phyloP scores from a whole-genome alignment of 2,113 vertebrate genomes.

The Stomatorhinus ivindoensis region DNA sequence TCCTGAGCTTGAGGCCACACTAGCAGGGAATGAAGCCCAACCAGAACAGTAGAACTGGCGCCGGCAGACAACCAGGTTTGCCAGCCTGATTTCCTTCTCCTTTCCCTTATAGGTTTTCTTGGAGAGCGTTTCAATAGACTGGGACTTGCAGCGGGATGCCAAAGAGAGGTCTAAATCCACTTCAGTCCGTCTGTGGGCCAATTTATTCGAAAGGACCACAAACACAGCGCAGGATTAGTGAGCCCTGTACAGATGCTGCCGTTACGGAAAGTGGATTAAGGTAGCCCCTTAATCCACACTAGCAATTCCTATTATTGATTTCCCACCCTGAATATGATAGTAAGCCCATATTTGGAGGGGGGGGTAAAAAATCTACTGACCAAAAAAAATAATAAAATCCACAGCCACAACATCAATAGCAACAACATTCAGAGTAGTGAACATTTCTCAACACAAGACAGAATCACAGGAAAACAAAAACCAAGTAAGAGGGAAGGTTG shows the following conservation, averaged over 20 bases:
- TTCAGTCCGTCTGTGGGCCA: neutral
- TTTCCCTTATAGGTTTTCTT: neutral
- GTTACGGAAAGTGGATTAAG: neutral
- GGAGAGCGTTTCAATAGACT: neutral
- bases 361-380: constrained; percentile 31
- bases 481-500: constrained; percentile 44
- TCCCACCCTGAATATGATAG: constrained; percentile 55
- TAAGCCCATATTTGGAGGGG: constrained; percentile 51
- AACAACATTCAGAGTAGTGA: constrained; percentile 7
- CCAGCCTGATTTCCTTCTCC: neutral
- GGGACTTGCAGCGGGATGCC: neutral
- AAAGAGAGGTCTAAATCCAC: neutral
- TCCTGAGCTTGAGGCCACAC: neutral
- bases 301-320: constrained; percentile 31
- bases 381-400: constrained; percentile 28
- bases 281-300: neutral
- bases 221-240: neutral
- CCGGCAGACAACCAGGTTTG: neutral
- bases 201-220: neutral
- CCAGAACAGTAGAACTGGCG: neutral
- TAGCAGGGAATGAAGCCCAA: neutral
- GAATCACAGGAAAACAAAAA: constrained; percentile 36
- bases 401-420: constrained; percentile 13
- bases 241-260: neutral
- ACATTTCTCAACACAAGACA: constrained; percentile 22